A percentile compares a stretch with the other conserved stretches of the same genome.
Conservation (phyloP, 2,113 vertebrate species). For the Copsychus sechellarum region DNA sequence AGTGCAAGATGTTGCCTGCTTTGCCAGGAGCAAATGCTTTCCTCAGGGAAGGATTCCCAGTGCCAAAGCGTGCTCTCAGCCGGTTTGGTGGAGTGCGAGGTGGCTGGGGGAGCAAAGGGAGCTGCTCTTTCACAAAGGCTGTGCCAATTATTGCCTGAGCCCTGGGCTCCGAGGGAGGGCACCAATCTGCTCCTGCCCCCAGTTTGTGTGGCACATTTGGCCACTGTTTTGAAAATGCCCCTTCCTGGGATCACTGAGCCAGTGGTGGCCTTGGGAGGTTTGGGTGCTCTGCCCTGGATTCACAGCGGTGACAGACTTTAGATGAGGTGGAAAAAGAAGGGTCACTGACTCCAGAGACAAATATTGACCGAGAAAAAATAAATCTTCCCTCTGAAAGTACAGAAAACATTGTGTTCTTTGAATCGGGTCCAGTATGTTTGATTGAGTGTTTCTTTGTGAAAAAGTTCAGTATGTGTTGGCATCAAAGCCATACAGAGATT, state of each 20-base stretch:
- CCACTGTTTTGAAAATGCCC: background rate
- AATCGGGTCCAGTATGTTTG: background rate
- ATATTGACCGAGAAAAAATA: slow-evolving; percentile 52
- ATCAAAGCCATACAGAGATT: slow-evolving; percentile 1
- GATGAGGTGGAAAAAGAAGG: slow-evolving; percentile 43
- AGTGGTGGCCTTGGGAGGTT: background rate
- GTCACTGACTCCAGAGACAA: slow-evolving; percentile 40
- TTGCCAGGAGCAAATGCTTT: background rate
- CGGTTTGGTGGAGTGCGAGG: background rate
- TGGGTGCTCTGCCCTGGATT: background rate
- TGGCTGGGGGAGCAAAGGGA: background rate
- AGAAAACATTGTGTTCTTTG: slow-evolving; percentile 59
- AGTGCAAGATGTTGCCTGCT: background rate
- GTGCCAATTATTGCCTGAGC: background rate
- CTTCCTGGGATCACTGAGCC: background rate
- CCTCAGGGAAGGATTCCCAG: background rate
- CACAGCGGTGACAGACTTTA: background rate
- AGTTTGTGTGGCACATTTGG: no score
- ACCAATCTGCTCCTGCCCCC: background rate
- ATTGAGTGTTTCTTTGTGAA: slow-evolving; percentile 41
- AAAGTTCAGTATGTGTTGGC: slow-evolving; percentile 22
- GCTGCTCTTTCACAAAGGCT: background rate
- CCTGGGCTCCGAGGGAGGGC: background rate
- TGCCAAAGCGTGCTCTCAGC: background rate
- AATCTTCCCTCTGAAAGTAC: slow-evolving; percentile 45